A percentile compares a stretch with the other conserved stretches of the same genome.
Conservation (phyloP, 1,140 invertebrate species). For the Pachypeltis micranthus region DNA sequence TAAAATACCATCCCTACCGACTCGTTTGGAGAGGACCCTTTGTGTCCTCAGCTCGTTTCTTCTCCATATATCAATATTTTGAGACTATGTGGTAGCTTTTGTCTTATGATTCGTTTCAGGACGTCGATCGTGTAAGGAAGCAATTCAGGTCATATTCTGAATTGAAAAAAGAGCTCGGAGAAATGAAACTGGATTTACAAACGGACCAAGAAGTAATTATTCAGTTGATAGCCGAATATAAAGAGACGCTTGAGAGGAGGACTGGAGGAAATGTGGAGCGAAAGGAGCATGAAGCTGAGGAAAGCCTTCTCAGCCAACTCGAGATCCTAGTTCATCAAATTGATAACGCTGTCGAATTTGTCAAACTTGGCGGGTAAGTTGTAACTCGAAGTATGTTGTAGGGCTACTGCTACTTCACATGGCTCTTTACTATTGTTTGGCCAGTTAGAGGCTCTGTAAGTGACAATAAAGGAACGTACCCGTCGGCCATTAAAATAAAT, state of each 20-base stretch:
- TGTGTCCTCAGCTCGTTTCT: no score
- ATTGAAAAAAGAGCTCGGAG: slow-evolving; percentile 49
- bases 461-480: no score
- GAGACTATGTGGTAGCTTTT: no score
- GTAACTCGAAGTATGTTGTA: no score
- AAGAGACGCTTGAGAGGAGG: slow-evolving; percentile 30
- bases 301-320: slow-evolving; percentile 49
- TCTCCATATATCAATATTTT: no score
- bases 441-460: no score
- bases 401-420: no score
- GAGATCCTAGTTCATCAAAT: slow-evolving; percentile 65
- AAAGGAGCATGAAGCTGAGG: slow-evolving; percentile 32
- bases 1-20: no score
- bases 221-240: slow-evolving; percentile 44
- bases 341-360: slow-evolving; percentile 62
- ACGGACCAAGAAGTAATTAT: slow-evolving; percentile 53
- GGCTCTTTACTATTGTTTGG: no score
- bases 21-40: no score
- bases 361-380: slow-evolving; percentile 25
- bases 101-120: slow-evolving; percentile 18
- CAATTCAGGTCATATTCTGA: slow-evolving; percentile 50
- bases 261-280: background rate
- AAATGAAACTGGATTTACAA: slow-evolving; percentile 48
- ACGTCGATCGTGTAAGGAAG: slow-evolving; percentile 24
- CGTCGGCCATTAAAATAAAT: no score